Evolutionary conservation across 2,113 vertebrate species (phyloP).

Genomic region (Melospiza melodia): DNA sequence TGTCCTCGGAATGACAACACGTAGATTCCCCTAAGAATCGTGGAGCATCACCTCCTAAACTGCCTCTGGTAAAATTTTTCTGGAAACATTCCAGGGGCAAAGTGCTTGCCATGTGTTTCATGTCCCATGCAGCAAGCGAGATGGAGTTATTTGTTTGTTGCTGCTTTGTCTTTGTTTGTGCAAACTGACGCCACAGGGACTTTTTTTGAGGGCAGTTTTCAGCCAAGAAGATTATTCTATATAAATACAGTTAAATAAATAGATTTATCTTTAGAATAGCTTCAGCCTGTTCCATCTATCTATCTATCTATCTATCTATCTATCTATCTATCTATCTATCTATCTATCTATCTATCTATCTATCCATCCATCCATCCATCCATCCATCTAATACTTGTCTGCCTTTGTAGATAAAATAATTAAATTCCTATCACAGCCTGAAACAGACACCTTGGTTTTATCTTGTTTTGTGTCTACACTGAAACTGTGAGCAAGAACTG

Average conservation of each 20-base stretch:
- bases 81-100: slow-evolving; percentile 31
- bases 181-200: slow-evolving; percentile 62
- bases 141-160: slow-evolving; percentile 63
- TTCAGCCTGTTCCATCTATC: background rate
- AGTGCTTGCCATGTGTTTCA: slow-evolving; percentile 43
- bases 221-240: slow-evolving; percentile 56
- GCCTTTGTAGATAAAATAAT: slow-evolving; percentile 42
- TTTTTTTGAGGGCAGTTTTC: slow-evolving; percentile 58
- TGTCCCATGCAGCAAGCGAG: background rate
- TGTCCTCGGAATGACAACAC: background rate
- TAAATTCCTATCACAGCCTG: background rate
- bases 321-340: background rate
- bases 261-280: slow-evolving; percentile 26
- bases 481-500: slow-evolving; percentile 44
- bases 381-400: background rate
- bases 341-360: background rate
- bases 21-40: background rate
- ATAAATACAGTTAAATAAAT: slow-evolving; percentile 58
- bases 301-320: background rate
- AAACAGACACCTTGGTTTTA: background rate
- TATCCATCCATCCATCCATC: background rate
- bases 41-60: slow-evolving; percentile 4
- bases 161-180: slow-evolving; percentile 60
- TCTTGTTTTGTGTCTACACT: slow-evolving; percentile 38
- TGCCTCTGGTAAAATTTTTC: slow-evolving; percentile 15